phyloP scores from a whole-genome alignment of 2,113 vertebrate genomes.

The Dolichotis patagonum region DNA sequence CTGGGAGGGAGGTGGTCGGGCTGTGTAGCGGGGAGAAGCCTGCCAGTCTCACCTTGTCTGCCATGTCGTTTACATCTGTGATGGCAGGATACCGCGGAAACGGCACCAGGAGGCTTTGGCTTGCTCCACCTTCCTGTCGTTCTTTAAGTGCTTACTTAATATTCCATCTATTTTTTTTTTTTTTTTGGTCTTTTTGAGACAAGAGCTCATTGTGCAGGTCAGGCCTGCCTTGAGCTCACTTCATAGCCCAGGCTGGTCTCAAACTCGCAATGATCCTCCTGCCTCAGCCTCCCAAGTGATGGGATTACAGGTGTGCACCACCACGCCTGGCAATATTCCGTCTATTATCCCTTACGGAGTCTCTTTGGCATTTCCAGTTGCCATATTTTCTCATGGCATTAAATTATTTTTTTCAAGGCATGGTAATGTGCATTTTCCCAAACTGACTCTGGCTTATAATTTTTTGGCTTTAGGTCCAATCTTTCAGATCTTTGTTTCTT shows the following conservation, averaged over 20 bases:
- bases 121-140: conserved; percentile 21
- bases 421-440: conserved; percentile 70
- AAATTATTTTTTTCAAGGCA: conserved; percentile 72
- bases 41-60: background rate
- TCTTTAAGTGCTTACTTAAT: conserved; percentile 60
- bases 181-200: too few species aligned
- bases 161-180: background rate
- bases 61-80: background rate
- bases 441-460: conserved; percentile 57
- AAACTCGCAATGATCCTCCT: too few species aligned
- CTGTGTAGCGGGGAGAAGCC: background rate
- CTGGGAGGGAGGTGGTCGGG: background rate
- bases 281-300: too few species aligned
- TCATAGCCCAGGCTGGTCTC: too few species aligned
- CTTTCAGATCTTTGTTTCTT: conserved; percentile 59
- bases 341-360: conserved; percentile 23
- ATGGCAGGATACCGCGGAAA: background rate
- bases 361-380: conserved; percentile 53
- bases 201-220: too few species aligned
- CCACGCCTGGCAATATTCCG: conserved; percentile 19
- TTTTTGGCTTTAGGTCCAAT: conserved; percentile 61
- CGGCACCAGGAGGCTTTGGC: background rate
- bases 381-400: conserved; percentile 67
- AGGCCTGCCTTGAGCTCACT: too few species aligned
- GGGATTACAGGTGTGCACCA: too few species aligned